These are phyloP conservation scores for Fragum whitleyi DNA, from an alignment of 2,888 invertebrate species.

Conservation along the genomic window DNA sequence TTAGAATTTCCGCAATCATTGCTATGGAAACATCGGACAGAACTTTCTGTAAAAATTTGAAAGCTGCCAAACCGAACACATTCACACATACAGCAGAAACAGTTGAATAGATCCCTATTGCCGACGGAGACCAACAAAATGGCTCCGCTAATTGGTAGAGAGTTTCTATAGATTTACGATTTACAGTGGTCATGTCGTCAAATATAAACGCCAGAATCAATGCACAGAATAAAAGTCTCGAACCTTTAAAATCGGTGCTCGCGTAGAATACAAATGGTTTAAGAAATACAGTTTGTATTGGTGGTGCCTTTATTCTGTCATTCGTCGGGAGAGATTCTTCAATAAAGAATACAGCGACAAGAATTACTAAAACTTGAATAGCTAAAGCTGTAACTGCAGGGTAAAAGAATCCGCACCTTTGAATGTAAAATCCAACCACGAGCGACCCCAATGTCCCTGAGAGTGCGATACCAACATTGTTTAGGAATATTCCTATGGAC, in stretches of 20 bases:
- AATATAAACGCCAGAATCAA: slow-evolving; percentile 45
- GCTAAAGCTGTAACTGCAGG: slow-evolving; percentile 32
- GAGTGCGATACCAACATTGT: slow-evolving; percentile 5
- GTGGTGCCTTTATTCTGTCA: slow-evolving; percentile 18
- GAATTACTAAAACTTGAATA: slow-evolving; percentile 28
- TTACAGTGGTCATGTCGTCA: slow-evolving; percentile 34
- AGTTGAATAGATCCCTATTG: slow-evolving; percentile 44
- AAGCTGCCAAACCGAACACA: slow-evolving; percentile 19
- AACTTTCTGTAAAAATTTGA: slow-evolving; percentile 31
- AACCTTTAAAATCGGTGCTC: slow-evolving; percentile 31
- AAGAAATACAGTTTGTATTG: neutral
- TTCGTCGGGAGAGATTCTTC: slow-evolving; percentile 35
- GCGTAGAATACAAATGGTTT: slow-evolving; percentile 40
- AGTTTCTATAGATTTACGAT: slow-evolving; percentile 40
- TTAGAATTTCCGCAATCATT: slow-evolving; percentile 25
- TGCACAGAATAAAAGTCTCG: slow-evolving; percentile 11
- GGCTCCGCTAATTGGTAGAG: slow-evolving; percentile 51
- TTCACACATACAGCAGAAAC: slow-evolving; percentile 16
- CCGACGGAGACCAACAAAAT: slow-evolving; percentile 49
- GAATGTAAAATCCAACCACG: slow-evolving; percentile 35
- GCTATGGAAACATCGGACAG: slow-evolving; percentile 37
- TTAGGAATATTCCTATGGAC: slow-evolving; percentile 27
- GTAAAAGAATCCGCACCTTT: slow-evolving; percentile 29
- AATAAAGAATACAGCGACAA: slow-evolving; percentile 22
- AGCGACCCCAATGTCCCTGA: slow-evolving; percentile 21